Percentiles rank a stretch among this genome's conserved stretches.
Evolutionary conservation across 2,113 vertebrate genomes (phyloP).

Genomic region (Phodopus roborovskii): DNA sequence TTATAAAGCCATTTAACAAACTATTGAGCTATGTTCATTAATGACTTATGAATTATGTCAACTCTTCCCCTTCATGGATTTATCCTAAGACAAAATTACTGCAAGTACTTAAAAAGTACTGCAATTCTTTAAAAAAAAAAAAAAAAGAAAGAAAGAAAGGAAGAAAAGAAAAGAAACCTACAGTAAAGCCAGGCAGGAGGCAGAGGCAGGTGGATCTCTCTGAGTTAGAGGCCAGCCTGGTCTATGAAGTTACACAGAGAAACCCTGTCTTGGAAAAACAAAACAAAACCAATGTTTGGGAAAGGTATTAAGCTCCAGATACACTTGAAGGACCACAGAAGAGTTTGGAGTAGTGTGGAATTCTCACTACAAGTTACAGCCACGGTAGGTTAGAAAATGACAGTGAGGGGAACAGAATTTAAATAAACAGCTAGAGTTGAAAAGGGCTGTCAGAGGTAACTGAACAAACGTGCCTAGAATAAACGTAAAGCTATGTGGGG

Average conservation of each 20-base stretch:
- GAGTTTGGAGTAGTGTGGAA: background rate
- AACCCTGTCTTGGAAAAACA: background rate
- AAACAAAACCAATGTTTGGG: background rate
- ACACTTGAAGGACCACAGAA: background rate
- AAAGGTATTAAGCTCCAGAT: background rate
- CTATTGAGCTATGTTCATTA: background rate
- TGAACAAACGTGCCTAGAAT: background rate
- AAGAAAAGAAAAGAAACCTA: too few relatives aligned
- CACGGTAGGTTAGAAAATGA: background rate
- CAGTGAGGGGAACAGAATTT: background rate
- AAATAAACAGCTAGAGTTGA: constrained; percentile 30
- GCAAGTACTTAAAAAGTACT: too few relatives aligned
- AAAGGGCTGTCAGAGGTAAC: background rate
- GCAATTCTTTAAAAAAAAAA: too few relatives aligned
- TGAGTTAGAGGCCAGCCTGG: too few relatives aligned
- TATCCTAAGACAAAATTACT: constrained; percentile 22
- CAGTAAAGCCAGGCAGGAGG: too few relatives aligned
- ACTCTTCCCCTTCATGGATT: background rate
- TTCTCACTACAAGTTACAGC: background rate
- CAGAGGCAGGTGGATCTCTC: too few relatives aligned
- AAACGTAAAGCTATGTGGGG: background rate
- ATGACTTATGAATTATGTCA: background rate
- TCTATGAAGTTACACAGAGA: too few relatives aligned
- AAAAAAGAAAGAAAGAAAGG: too few relatives aligned
- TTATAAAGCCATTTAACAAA: background rate